These are phyloP conservation scores for Sweltsa coloradensis DNA, from an alignment of 1,140 invertebrate genomes.

Conservation along the genomic window DNA sequence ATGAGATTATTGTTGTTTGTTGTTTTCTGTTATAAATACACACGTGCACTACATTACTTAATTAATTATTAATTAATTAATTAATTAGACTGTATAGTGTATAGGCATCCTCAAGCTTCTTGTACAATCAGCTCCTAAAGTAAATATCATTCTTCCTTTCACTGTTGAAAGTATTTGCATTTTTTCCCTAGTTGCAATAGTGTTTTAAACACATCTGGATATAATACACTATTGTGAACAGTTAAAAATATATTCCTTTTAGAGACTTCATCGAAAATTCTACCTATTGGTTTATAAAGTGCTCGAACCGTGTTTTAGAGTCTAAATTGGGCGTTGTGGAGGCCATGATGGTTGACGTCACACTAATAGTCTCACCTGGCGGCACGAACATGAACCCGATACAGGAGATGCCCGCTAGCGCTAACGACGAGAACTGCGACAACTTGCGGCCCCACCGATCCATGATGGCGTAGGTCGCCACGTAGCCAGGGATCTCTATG, in stretches of 20 bases:
- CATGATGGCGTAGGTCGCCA: slow-evolving; percentile 19
- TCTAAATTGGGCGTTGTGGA: too few relatives aligned
- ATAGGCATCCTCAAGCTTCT: too few relatives aligned
- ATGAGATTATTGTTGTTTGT: too few relatives aligned
- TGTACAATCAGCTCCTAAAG: too few relatives aligned
- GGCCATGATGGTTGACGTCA: too few relatives aligned
- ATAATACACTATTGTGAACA: background rate
- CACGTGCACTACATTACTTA: too few relatives aligned
- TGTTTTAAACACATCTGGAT: background rate
- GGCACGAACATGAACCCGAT: background rate
- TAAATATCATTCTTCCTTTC: too few relatives aligned
- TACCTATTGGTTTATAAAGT: background rate
- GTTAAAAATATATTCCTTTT: background rate
- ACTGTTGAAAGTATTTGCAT: too few relatives aligned
- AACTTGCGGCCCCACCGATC: slow-evolving; percentile 13
- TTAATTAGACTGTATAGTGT: too few relatives aligned
- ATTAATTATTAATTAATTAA: background rate
- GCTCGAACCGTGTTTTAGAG: too few relatives aligned
- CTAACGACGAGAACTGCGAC: background rate
- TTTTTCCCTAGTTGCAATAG: background rate
- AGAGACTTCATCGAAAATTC: background rate
- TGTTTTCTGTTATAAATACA: too few relatives aligned
- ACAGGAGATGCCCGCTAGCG: background rate
- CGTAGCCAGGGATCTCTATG: slow-evolving; percentile 26
- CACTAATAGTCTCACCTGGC: background rate